Evolutionary conservation across 2,113 vertebrate genomes (phyloP).

Genomic region (Diglossa brunneiventris): DNA sequence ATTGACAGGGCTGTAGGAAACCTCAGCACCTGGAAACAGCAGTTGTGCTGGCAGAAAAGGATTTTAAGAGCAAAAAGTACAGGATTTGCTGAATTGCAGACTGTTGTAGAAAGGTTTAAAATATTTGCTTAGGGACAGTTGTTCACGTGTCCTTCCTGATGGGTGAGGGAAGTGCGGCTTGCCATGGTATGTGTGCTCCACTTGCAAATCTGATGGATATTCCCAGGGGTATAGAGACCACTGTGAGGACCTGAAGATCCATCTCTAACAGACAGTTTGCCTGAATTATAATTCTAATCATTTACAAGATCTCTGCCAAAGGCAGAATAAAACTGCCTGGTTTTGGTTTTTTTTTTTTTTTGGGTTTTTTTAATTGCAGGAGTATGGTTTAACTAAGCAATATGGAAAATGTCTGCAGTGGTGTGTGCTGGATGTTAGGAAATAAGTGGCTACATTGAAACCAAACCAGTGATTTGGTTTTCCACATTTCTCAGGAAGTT

Average conservation of each 20-base stretch:
- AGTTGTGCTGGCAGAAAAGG: neutral
- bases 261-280: neutral
- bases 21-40: neutral
- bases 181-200: accelerated
- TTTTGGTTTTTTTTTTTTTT: too few species aligned
- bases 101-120: neutral
- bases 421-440: neutral
- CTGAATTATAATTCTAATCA: neutral
- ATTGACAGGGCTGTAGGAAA: neutral
- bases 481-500: conserved; percentile 9
- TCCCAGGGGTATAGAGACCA: neutral
- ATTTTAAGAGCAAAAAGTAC: neutral
- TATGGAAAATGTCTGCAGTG: neutral
- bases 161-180: neutral
- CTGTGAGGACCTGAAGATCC: neutral
- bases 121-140: neutral
- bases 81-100: neutral
- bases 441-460: neutral
- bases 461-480: neutral
- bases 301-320: neutral
- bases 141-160: neutral
- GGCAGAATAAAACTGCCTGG: neutral
- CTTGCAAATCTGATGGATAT: neutral
- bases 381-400: neutral
- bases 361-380: neutral